These are phyloP conservation scores for Tachuris rubrigastra DNA, from an alignment of 2,113 vertebrate species.

Conservation along the genomic window DNA sequence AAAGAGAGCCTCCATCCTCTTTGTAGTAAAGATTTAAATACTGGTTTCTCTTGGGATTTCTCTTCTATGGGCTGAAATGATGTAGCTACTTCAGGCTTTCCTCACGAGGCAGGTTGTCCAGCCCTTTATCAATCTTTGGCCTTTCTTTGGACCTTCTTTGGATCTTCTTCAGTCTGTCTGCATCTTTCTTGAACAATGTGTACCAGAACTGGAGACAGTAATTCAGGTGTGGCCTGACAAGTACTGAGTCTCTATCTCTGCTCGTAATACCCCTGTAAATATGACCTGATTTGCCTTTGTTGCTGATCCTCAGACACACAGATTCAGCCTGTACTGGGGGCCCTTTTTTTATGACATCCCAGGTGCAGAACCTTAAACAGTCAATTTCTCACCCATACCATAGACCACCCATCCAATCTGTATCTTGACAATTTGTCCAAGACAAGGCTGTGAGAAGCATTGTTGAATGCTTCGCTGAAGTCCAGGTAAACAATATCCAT, in stretches of 20 bases:
- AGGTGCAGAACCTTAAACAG: too few relatives aligned
- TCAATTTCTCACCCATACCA: neutral
- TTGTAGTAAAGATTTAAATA: neutral
- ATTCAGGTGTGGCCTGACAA: neutral
- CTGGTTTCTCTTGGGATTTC: neutral
- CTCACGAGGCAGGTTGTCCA: neutral
- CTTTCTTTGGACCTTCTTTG: neutral
- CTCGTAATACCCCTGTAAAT: neutral
- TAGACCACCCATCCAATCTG: neutral
- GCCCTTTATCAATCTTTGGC: neutral
- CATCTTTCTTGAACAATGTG: neutral
- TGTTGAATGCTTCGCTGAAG: neutral
- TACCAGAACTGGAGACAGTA: neutral
- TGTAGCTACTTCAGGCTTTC: neutral
- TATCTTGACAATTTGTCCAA: neutral
- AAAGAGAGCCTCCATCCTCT: neutral
- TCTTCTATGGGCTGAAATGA: neutral
- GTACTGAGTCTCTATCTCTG: rapidly evolving
- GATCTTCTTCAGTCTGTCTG: neutral
- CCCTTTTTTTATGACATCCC: neutral
- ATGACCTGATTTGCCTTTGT: too few relatives aligned
- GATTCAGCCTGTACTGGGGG: neutral
- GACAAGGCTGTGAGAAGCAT: neutral
- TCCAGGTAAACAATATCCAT: neutral
- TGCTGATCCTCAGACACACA: neutral